A percentile compares a stretch with the other conserved stretches of the same genome.
phyloP scores from a whole-genome alignment of 2,797 vertebrate species.

The Coranthus polyacanthus region DNA sequence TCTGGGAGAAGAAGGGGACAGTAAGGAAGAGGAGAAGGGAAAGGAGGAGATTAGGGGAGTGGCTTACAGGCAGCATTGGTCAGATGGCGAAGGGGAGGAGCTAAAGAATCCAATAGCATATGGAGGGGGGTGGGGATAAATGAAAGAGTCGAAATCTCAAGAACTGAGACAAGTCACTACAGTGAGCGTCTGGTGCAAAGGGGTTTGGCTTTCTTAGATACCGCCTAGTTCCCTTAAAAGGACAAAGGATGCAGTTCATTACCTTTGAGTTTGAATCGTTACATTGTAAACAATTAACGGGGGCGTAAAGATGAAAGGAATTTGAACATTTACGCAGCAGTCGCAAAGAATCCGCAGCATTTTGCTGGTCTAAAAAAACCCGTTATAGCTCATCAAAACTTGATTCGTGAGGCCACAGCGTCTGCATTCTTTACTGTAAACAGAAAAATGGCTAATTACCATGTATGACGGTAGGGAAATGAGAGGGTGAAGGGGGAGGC shows the following conservation, averaged over 20 bases:
- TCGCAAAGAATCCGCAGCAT: not conserved
- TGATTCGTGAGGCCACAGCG: not conserved
- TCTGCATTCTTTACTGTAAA: conserved; percentile 3
- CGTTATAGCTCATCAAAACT: not conserved
- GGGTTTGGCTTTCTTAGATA: conserved; percentile 62
- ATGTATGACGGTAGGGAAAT: not conserved
- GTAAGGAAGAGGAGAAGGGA: conserved; percentile 67
- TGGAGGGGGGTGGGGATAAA: conserved; percentile 63
- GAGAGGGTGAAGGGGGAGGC: not conserved
- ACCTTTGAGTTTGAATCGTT: conserved; percentile 26
- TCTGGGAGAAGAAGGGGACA: conserved; percentile 73
- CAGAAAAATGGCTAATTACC: conserved; percentile 6
- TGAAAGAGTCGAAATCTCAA: conserved; percentile 58
- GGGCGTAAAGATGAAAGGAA: conserved; percentile 14
- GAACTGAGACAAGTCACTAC: conserved; percentile 47
- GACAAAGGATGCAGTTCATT: conserved; percentile 70
- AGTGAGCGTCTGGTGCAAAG: conserved; percentile 78
- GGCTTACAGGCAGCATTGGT: conserved; percentile 54
- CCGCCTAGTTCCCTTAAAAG: conserved; percentile 74
- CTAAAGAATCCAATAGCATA: conserved; percentile 52
- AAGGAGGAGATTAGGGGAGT: conserved; percentile 64
- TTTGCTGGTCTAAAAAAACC: not conserved
- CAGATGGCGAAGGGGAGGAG: conserved; percentile 61
- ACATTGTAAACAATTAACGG: conserved; percentile 21
- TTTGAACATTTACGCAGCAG: not conserved